Base-by-base conservation (phyloP, 2,888 invertebrate genomes). In the Microctonus aethiopoides region DNA sequence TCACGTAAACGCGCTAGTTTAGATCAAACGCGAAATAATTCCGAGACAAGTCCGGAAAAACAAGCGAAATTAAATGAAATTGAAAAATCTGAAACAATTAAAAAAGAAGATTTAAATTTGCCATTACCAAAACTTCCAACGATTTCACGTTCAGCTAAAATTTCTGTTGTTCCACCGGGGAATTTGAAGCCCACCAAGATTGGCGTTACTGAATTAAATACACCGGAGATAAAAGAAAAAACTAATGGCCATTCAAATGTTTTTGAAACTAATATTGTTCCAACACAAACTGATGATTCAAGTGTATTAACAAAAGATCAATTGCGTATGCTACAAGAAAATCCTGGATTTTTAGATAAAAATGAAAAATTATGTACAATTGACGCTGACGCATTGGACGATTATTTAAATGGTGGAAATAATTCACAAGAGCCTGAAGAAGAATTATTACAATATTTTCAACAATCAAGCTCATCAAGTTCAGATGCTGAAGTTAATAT, bases 371-470 rank as follows among this genome's bases (percentile, higher is more conserved):
- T 94, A 78, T 92, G 93, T 82, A 92, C 92, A 78, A 92, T 94
- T 81, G 93, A 93, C 84, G 93, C 93, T 79, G 94, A 94, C 85
- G 93, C 93, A 74, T 87, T 95, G 74, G 94, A 94, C 84, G 94
- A 94, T 87, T 95, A 94, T 84, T 88, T 95, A 76, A 92, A 92
- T 84, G 92, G 91, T 75, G 93, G 92, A 74, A 91, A 91, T 76
- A 92, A 91, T 85, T 92, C 92, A 54, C 93, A 94, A 82, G 94
- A 93, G 80, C 94, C 93, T 82, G 95, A 95, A 85, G 94, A 94
- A 82, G 95, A 95, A 87, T 87, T 95, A 79, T 89, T 94, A 84
- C 93, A 94, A 87, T 95, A 95, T 87, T 95, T 95, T 87, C 92
- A 91, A 75, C 91, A 91, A 73, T 88, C 87, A 74, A 87, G 83